phyloP scores from a whole-genome alignment of 2,797 vertebrate genomes.

The Ispidina picta region DNA sequence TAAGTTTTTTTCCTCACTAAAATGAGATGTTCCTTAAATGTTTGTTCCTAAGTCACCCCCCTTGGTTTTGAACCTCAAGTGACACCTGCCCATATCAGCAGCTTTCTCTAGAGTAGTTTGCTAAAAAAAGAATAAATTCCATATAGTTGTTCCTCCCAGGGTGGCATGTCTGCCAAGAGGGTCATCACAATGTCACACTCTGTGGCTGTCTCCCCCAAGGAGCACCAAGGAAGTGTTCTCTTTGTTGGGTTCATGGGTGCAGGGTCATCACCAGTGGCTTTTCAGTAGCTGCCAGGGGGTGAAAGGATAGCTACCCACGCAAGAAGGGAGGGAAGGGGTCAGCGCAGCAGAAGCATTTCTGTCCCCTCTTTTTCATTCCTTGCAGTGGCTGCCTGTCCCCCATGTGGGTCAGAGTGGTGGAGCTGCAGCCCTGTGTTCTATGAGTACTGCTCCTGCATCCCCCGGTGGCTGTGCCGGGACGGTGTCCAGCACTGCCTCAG shows the following conservation, averaged over 20 bases:
- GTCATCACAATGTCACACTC: not conserved
- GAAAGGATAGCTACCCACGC: accelerated
- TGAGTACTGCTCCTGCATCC: slow-evolving; percentile 78
- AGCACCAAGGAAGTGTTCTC: not conserved
- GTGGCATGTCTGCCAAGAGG: not conserved
- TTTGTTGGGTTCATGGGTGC: not conserved
- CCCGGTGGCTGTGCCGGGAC: slow-evolving; percentile 74
- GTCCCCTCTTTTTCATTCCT: not conserved
- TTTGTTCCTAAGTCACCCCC: not conserved
- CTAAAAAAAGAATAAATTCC: not conserved
- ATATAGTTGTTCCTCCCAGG: not conserved
- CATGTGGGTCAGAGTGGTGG: slow-evolving; percentile 77
- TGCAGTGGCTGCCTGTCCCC: slow-evolving; percentile 69
- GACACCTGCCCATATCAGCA: not conserved
- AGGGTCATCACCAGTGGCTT: not conserved
- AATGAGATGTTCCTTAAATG: not conserved
- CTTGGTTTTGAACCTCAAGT: not conserved
- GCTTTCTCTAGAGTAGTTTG: not conserved
- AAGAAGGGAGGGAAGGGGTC: not conserved
- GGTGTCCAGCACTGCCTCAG: slow-evolving; percentile 74
- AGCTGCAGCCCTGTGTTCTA: slow-evolving; percentile 72
- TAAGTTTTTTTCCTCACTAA: not conserved
- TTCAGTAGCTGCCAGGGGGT: not conserved
- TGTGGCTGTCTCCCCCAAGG: not conserved
- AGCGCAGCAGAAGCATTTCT: not conserved